These are phyloP conservation scores for Capitulum mitella DNA, from an alignment of 2,888 invertebrate genomes.

Conservation along the genomic window DNA sequence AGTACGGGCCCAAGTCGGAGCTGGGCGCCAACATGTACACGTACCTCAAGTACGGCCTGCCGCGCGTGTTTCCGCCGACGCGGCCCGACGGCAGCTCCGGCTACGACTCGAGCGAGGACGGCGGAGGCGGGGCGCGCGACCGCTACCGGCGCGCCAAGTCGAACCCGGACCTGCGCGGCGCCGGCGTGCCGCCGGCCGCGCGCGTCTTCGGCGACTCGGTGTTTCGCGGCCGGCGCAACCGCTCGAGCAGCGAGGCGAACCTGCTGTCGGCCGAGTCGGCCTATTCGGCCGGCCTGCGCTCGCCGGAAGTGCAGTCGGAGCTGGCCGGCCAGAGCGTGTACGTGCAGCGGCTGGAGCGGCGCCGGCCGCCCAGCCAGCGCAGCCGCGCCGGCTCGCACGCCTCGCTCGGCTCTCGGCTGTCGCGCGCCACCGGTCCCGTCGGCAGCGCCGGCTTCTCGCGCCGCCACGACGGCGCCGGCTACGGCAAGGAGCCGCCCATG, in stretches of 20 bases:
- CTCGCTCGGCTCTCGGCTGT: constrained; percentile 33
- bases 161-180: constrained; percentile 39
- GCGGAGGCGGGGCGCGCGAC: constrained; percentile 35
- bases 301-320: constrained; percentile 34
- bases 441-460: constrained; percentile 26
- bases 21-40: constrained; percentile 87
- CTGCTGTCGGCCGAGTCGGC: constrained; percentile 55
- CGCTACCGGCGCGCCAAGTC: constrained; percentile 37
- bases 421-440: constrained; percentile 30
- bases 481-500: constrained; percentile 39
- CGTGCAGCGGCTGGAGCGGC: constrained; percentile 30
- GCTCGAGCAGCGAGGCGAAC: constrained; percentile 71
- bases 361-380: constrained; percentile 31
- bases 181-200: constrained; percentile 37
- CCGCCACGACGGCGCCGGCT: constrained; percentile 35
- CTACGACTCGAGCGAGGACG: constrained; percentile 78
- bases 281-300: constrained; percentile 31
- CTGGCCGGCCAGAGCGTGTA: constrained; percentile 26
- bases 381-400: constrained; percentile 32
- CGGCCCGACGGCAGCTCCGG: constrained; percentile 80
- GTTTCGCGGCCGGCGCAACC: constrained; percentile 38
- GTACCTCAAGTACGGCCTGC: constrained; percentile 86
- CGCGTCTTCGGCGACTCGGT: constrained; percentile 24
- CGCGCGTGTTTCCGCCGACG: constrained; percentile 77
- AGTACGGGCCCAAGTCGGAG: constrained; percentile 65